phyloP scores from a whole-genome alignment of 2,888 invertebrate species.

The Trachelus troglodyta region DNA sequence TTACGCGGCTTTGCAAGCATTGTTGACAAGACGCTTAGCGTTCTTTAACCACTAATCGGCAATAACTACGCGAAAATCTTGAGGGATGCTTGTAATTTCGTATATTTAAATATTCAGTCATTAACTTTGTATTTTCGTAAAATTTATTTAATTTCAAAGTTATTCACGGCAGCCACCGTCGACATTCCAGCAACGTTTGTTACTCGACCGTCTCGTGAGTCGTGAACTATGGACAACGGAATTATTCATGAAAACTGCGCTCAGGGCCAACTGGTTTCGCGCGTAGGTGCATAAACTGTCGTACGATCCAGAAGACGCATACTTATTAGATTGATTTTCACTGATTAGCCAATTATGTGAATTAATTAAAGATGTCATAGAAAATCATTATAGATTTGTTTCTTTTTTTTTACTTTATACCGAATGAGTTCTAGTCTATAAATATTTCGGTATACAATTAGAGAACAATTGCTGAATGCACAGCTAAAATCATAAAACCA shows the following conservation, averaged over 20 bases:
- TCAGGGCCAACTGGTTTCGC: constrained; percentile 23
- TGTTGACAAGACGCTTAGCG: background rate
- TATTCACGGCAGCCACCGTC: background rate
- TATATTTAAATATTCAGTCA: background rate
- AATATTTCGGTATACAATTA: background rate
- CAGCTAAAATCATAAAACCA: too few species aligned
- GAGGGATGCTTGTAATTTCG: background rate
- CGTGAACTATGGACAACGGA: background rate
- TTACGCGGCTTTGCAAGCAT: background rate
- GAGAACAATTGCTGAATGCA: background rate
- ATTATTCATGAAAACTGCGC: background rate
- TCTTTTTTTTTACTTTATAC: background rate
- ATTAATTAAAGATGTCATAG: too few species aligned
- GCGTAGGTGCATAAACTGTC: constrained; percentile 15
- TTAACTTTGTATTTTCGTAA: background rate
- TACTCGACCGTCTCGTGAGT: background rate
- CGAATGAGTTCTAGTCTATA: background rate
- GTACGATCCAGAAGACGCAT: background rate
- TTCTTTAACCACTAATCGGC: background rate
- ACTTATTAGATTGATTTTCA: background rate
- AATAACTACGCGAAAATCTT: too few species aligned
- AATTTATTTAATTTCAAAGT: background rate
- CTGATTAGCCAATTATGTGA: background rate
- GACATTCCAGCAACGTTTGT: background rate
- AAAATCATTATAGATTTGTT: background rate